Base-by-base conservation (phyloP, 2,888 invertebrate genomes). In the Sympetrum striolatum region DNA sequence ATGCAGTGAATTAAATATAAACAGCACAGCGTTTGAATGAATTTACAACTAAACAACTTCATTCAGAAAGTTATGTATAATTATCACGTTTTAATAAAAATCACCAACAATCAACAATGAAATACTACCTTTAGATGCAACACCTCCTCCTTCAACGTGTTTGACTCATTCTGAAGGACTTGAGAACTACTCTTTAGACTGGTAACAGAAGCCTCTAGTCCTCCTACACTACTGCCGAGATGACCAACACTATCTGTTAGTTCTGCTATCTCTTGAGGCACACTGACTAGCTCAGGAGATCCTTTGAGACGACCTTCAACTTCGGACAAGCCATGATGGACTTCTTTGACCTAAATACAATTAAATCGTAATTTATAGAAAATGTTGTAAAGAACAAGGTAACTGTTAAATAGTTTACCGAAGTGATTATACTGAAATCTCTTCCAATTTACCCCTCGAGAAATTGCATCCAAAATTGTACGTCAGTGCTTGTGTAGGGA, bases 201-300 rank as follows among this genome's bases (percentile, higher is more conserved):
- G 8, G 60, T 22, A 6, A 94, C 93, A 3, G 93, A 94, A 0
- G 93, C 93, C 90, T 92, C 92, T 91, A 95, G 92, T 92, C 94
- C 94, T 91, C 93, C 93, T 91, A 96, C 95, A 94, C 95, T 95
- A 91, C 96, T 96, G 4, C 96, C 96, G 91, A 96, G 95, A 58
- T 94, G 94, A 2, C 95, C 96, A 2, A 96, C 95, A 90, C 95
- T 95, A 80, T 94, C 94, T 91, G 95, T 95, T 90, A 96, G 92
- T 44, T 94, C 95, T 18, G 94, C 94, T 80, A 96, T 93, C 91
- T 95, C 94, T 82, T 94, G 94, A 39, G 96, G 96, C 91, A 95
- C 95, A 92, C 95, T 95, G 0, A 95, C 95, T 60, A 96, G 93
- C 92, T 95, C 95, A 0, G 96, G 96, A 15, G 96, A 95, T 0